Conservation (phyloP, 1,140 invertebrate genomes). For the Yoshiicerus persimilis region DNA sequence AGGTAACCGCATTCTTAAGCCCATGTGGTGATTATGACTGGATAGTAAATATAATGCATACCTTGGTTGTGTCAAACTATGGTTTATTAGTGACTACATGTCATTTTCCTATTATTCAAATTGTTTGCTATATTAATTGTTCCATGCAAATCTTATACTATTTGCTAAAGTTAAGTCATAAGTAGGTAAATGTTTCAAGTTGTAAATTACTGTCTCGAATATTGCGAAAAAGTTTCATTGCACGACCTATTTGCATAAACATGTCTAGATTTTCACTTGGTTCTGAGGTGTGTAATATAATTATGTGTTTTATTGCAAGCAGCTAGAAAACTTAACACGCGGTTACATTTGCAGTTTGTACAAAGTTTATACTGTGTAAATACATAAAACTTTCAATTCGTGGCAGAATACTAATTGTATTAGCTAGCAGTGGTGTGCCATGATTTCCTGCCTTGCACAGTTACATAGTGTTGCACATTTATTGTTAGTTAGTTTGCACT, state of each 20-base stretch:
- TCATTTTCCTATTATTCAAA: not conserved
- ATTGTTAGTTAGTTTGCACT: too few species aligned
- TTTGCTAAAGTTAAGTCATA: not conserved
- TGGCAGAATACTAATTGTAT: not conserved
- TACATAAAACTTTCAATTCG: not conserved
- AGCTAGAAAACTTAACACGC: too few species aligned
- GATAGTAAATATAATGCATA: not conserved
- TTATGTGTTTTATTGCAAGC: not conserved
- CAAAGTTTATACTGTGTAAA: not conserved
- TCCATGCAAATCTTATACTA: not conserved
- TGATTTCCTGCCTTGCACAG: not conserved
- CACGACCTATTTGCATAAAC: not conserved
- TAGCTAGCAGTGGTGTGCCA: not conserved
- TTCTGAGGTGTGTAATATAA: not conserved
- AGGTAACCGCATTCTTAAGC: too few species aligned
- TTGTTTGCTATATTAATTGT: not conserved
- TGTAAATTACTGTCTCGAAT: not conserved
- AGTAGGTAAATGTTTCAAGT: not conserved
- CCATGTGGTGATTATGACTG: not conserved
- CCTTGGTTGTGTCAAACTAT: not conserved
- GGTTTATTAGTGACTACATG: not conserved
- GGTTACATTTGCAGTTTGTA: not conserved
- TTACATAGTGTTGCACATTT: not conserved
- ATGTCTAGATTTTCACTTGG: not conserved
- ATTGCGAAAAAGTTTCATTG: not conserved